A percentile compares a stretch with the other conserved stretches of the same genome.
Evolutionary conservation across 2,113 vertebrate species (phyloP).

Genomic region (Prolemur simus): DNA sequence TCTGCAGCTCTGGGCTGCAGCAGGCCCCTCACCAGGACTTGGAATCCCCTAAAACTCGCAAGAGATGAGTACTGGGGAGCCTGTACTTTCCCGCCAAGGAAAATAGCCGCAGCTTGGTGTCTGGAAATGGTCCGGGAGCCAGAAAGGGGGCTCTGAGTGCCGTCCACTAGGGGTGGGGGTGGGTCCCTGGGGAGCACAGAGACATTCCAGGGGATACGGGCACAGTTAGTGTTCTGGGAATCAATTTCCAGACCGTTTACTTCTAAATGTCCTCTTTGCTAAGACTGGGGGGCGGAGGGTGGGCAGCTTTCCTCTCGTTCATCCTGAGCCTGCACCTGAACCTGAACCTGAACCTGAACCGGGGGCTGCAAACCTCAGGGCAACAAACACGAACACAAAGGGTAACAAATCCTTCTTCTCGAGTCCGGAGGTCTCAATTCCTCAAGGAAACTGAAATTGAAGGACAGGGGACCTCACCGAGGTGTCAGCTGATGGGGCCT

Average conservation of each 20-base stretch:
- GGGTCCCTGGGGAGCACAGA: neutral
- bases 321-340: neutral
- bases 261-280: neutral
- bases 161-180: neutral
- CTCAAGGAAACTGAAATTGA: neutral
- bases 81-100: neutral
- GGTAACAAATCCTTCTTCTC: neutral
- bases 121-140: neutral
- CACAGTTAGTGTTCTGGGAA: neutral
- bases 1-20: neutral
- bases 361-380: accelerated
- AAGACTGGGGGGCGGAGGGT: neutral
- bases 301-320: neutral
- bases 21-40: neutral
- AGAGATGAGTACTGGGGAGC: neutral
- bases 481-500: neutral
- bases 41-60: no score
- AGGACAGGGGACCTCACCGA: neutral
- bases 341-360: neutral
- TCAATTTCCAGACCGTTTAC: neutral
- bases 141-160: neutral
- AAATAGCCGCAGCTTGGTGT: neutral
- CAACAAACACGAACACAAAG: neutral
- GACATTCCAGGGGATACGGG: neutral
- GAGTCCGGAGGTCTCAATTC: neutral